phyloP scores from a whole-genome alignment of 2,797 vertebrate genomes.

The Hozukius guyotensis region DNA sequence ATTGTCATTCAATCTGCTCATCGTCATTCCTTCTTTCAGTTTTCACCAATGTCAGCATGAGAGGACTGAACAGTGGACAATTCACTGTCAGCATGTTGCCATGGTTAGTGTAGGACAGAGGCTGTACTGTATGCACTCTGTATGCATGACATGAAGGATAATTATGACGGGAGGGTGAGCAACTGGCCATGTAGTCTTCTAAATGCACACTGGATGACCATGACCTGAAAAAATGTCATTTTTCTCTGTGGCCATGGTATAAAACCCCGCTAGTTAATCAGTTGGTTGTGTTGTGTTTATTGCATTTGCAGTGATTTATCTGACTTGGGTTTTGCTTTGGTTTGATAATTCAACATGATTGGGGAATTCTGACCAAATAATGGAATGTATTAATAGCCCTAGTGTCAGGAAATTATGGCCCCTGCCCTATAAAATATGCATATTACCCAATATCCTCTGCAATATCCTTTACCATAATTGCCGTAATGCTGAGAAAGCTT shows the following conservation, averaged over 20 bases:
- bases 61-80: constrained; percentile 1
- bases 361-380: neutral
- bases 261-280: neutral
- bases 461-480: neutral
- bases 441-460: neutral
- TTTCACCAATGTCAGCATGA: neutral
- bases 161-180: neutral
- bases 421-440: neutral
- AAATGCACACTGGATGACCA: neutral
- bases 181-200: neutral
- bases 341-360: neutral
- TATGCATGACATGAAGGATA: neutral
- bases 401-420: neutral
- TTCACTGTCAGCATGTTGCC: constrained; percentile 25
- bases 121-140: constrained; percentile 1
- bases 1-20: constrained; percentile 1
- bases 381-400: neutral
- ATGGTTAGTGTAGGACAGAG: constrained; percentile 28
- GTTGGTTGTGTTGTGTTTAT: neutral
- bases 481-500: neutral
- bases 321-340: neutral
- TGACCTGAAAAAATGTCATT: neutral
- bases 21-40: neutral
- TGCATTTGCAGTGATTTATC: neutral
- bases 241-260: neutral